Conservation (phyloP, 2,113 vertebrate genomes). For the Piprites chloris region DNA sequence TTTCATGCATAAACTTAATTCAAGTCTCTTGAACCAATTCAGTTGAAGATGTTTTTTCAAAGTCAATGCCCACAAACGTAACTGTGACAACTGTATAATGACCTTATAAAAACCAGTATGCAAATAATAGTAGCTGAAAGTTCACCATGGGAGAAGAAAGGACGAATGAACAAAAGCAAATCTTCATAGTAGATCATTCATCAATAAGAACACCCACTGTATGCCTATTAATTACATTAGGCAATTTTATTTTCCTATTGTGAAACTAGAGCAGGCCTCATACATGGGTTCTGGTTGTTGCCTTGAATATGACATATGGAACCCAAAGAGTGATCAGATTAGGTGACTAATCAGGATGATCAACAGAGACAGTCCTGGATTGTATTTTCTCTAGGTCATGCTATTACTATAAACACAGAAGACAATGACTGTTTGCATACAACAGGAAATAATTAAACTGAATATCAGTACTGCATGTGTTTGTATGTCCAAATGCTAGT, state of each 20-base stretch:
- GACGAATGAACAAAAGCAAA: background rate
- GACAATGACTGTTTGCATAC: background rate
- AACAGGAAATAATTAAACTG: conserved; percentile 12
- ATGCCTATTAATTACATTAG: background rate
- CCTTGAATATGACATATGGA: conserved; percentile 70
- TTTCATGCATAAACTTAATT: background rate
- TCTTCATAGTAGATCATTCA: background rate
- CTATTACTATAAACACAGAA: conserved; percentile 13
- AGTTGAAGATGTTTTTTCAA: background rate
- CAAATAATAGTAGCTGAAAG: background rate
- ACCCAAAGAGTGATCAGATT: conserved; percentile 76
- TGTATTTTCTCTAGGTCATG: conserved; percentile 54
- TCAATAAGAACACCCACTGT: background rate
- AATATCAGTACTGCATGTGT: background rate
- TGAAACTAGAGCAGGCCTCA: conserved; percentile 22
- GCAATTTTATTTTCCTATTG: background rate
- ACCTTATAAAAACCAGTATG: background rate
- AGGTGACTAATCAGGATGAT: conserved; percentile 72
- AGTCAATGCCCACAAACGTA: background rate
- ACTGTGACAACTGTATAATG: background rate
- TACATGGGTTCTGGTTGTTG: conserved; percentile 19
- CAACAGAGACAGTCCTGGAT: conserved; percentile 3
- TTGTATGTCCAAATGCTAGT: background rate
- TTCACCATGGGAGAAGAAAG: background rate
- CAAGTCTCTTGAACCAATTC: background rate